These are phyloP conservation scores for Drosophila paulistorum DNA, from an alignment of 1,140 invertebrate genomes.

Conservation along the genomic window DNA sequence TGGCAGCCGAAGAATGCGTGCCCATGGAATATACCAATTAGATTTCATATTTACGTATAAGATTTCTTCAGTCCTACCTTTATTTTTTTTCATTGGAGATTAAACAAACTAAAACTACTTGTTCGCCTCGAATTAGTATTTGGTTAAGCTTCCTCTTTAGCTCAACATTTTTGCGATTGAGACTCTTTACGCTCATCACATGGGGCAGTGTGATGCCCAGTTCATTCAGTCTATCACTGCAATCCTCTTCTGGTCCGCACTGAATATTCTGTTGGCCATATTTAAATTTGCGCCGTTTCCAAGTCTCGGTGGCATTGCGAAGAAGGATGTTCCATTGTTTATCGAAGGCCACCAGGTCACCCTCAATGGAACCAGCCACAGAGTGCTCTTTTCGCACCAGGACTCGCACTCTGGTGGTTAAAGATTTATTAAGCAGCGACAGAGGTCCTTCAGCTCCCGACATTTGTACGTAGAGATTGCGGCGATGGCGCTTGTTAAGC, in stretches of 20 bases:
- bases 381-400: conserved; percentile 86
- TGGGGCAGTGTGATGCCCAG: conserved; percentile 82
- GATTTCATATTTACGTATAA: conserved; percentile 18
- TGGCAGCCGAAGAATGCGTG: conserved; percentile 87
- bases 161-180: conserved; percentile 86
- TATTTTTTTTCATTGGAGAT: conserved; percentile 38
- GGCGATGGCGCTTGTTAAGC: conserved; percentile 60
- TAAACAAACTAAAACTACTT: conserved; percentile 85
- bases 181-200: conserved; percentile 84
- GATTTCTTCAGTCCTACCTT: not conserved
- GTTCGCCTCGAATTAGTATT: conserved; percentile 92
- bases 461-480: conserved; percentile 88
- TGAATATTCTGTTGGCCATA: conserved; percentile 68
- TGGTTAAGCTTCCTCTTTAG: conserved; percentile 90
- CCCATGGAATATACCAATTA: conserved; percentile 85
- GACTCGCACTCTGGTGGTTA: conserved; percentile 87
- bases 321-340: conserved; percentile 97
- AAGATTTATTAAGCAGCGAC: conserved; percentile 85
- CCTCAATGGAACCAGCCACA: conserved; percentile 91
- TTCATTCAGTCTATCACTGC: conserved; percentile 39
- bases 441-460: conserved; percentile 86
- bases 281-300: conserved; percentile 86
- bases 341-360: conserved; percentile 94
- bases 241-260: conserved; percentile 34
- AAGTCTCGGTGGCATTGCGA: conserved; percentile 93